These are phyloP conservation scores for Merluccius polli DNA, from an alignment of 2,797 vertebrate species.

Conservation along the genomic window DNA sequence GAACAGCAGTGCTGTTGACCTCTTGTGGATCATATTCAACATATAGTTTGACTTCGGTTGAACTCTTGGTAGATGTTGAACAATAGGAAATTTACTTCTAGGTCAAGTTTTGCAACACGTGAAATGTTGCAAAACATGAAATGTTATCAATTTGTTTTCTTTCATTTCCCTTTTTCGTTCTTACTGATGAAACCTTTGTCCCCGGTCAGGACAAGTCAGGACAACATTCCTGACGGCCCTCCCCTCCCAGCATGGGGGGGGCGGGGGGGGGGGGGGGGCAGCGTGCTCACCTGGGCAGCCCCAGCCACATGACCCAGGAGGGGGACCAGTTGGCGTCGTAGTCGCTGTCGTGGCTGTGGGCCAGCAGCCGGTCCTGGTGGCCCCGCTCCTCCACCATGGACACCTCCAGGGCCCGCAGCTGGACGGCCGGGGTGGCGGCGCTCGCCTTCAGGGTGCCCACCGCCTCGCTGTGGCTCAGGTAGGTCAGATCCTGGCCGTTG, in stretches of 20 bases:
- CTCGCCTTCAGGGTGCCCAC: constrained; percentile 96
- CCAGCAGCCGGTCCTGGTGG: constrained; percentile 75
- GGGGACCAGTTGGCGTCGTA: constrained; percentile 97
- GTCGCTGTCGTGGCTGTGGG: constrained; percentile 86
- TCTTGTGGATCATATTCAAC: too few species aligned
- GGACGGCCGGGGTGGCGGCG: constrained; percentile 84
- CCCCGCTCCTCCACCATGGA: constrained; percentile 82
- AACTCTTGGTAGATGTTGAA: too few species aligned
- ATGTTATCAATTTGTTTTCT: too few species aligned
- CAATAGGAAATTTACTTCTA: too few species aligned
- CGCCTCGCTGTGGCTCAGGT: constrained; percentile 91
- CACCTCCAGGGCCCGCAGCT: constrained; percentile 89
- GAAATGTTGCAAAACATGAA: too few species aligned
- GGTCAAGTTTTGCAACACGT: too few species aligned
- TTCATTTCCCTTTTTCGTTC: too few species aligned
- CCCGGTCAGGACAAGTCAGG: too few species aligned
- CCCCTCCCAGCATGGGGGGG: too few species aligned
- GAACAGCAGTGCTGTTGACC: not conserved
- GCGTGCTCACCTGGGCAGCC: constrained; percentile 85
- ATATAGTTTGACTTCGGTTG: not conserved
- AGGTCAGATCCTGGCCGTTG: constrained; percentile 93
- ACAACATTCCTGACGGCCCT: too few species aligned
- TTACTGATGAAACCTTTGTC: too few species aligned
- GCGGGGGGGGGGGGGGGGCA: too few species aligned
- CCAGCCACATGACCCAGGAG: constrained; percentile 98